Evolutionary conservation across 2,113 vertebrate species (phyloP).

Genomic region (Danionella cerebrum): DNA sequence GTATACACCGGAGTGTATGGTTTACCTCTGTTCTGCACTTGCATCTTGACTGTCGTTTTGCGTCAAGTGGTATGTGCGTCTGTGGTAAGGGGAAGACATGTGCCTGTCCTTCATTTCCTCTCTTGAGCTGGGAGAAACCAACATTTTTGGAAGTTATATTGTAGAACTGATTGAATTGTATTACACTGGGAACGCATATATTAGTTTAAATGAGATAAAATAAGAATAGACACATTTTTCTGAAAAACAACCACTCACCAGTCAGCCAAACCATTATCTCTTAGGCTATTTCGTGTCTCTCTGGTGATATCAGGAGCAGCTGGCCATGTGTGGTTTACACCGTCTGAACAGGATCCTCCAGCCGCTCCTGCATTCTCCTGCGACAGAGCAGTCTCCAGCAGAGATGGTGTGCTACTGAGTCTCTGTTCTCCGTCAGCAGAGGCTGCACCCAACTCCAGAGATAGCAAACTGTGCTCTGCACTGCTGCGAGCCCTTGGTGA

Average conservation of each 20-base stretch:
- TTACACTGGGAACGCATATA: neutral
- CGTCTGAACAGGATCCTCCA: slow-evolving; percentile 58
- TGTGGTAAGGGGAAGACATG: slow-evolving; percentile 78
- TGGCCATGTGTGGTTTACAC: slow-evolving; percentile 80
- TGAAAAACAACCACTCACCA: slow-evolving; percentile 46
- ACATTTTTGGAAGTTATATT: too few species aligned
- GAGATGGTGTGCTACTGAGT: slow-evolving; percentile 74
- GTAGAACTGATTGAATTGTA: neutral
- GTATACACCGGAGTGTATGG: too few species aligned
- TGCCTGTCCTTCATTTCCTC: slow-evolving; percentile 86
- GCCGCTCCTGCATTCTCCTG: slow-evolving; percentile 70
- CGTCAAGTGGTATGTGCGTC: slow-evolving; percentile 78
- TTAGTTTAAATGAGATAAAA: too few species aligned
- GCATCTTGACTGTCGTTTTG: slow-evolving; percentile 89
- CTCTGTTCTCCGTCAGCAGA: slow-evolving; percentile 66
- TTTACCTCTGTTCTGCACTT: slow-evolving; percentile 87
- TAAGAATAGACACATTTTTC: neutral
- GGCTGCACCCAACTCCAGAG: slow-evolving; percentile 71
- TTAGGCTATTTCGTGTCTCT: slow-evolving; percentile 82
- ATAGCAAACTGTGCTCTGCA: slow-evolving; percentile 68
- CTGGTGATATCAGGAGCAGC: slow-evolving; percentile 95
- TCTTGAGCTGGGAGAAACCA: slow-evolving; percentile 66
- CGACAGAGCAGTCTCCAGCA: slow-evolving; percentile 80
- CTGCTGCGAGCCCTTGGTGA: slow-evolving; percentile 68
- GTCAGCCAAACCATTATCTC: slow-evolving; percentile 64